Percentiles rank a stretch among this genome's conserved stretches.
These are phyloP conservation scores for Benitochromis conjunctus DNA, from an alignment of 2,113 vertebrate species.

Conservation along the genomic window DNA sequence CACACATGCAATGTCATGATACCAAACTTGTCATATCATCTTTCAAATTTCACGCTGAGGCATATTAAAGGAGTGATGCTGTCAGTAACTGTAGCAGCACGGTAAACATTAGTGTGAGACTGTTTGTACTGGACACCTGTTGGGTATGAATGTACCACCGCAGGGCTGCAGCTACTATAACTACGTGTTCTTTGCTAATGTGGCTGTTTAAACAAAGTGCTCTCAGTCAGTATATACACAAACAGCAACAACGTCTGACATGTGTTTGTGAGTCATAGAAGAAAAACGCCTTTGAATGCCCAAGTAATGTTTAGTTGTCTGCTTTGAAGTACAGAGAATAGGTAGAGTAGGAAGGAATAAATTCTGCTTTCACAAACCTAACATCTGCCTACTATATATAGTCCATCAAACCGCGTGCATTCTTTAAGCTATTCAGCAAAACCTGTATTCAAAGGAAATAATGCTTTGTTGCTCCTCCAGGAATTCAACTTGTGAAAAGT, in stretches of 20 bases:
- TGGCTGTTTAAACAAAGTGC: conserved; percentile 16
- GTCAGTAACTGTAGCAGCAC: neutral
- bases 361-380: neutral
- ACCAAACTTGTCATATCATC: neutral
- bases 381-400: neutral
- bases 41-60: neutral
- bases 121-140: neutral
- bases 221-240: neutral
- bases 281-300: neutral
- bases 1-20: neutral
- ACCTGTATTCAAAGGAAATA: neutral
- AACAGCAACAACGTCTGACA: neutral
- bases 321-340: neutral
- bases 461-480: neutral
- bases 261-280: neutral
- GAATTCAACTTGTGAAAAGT: neutral
- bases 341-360: neutral
- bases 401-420: neutral
- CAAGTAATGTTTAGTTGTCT: neutral
- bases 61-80: neutral
- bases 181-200: neutral
- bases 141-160: neutral
- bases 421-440: neutral
- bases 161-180: neutral
- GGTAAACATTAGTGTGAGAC: neutral